These are phyloP conservation scores for Dipodomys merriami DNA, from an alignment of 2,113 vertebrate genomes.

Conservation along the genomic window DNA sequence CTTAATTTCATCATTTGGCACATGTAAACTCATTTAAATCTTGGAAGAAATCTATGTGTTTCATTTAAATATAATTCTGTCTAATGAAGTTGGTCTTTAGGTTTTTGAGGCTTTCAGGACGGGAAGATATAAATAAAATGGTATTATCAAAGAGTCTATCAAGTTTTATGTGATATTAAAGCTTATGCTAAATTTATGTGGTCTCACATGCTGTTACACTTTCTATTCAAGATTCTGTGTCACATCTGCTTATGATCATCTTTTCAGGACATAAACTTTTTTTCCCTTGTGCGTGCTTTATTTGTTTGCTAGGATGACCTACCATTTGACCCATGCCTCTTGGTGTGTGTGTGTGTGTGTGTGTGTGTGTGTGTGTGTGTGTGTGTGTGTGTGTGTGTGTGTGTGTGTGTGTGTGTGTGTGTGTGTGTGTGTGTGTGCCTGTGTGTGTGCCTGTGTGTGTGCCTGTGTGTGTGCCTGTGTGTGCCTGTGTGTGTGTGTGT, in stretches of 20 bases:
- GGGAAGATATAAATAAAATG: not conserved
- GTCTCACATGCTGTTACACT: not conserved
- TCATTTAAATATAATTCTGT: conserved; percentile 26
- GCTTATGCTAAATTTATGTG: not conserved
- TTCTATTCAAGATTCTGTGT: not conserved
- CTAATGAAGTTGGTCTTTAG: not conserved
- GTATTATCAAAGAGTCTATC: not conserved
- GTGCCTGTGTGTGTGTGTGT: too few species aligned
- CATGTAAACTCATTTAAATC: conserved; percentile 60
- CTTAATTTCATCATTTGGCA: conserved; percentile 72
- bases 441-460: too few species aligned
- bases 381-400: too few species aligned
- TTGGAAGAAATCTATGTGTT: conserved; percentile 2
- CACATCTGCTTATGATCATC: conserved; percentile 1
- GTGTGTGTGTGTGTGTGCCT: too few species aligned
- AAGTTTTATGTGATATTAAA: not conserved
- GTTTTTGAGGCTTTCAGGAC: conserved; percentile 28
- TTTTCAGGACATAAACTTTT: conserved; percentile 2
- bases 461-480: too few species aligned
- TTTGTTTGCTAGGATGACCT: too few species aligned
- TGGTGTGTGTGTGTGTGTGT: too few species aligned
- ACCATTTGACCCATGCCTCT: too few species aligned
- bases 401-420: too few species aligned
- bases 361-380: too few species aligned
- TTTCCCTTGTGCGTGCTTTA: too few species aligned